Base-by-base conservation (phyloP, 2,113 vertebrate species). In the Engraulis encrasicolus region DNA sequence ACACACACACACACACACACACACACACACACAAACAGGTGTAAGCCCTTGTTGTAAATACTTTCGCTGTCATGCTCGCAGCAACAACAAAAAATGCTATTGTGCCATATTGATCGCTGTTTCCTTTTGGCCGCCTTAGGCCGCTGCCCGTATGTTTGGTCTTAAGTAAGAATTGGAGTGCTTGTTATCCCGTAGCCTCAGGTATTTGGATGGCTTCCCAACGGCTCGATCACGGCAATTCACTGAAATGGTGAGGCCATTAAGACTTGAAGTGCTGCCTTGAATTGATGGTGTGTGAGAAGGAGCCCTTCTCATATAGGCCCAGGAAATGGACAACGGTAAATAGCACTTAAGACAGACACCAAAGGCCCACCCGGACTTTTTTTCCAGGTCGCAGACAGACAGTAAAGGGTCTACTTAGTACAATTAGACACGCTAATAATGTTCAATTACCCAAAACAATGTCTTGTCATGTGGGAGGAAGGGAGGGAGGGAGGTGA, bases 121-220 rank as follows among this genome's bases (percentile, higher is more conserved):
- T 31, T 27, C 52, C 31, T 74, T 74, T 74, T 17, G 66, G 66
- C 66, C 7, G 58, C 58, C 66, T 20, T 27, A 37, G 20, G 81
- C n/a, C n/a, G 17, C 81, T 77, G 45, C 40, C 52, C 48, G 61
- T 82, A 50, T 74, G 61, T 49, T 74, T 82, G 18, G 37, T 74
- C 49, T 77, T 48, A 71, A 45, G 61, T 61, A 74, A 58, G 49
- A 50, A 48, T 45, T 50, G 5, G 11, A 9, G 40, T 20, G 45
- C 49, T 82, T 82, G 81, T 77, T 77, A 74, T 74, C 66, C 14
- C 4, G 11, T 74, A 19, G 23, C 66, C 34, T 36, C 66, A 74
- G 66, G 27, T 71, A 71, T 11, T 34, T 71, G 61, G 58, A 66
- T 34, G 34, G 23, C 34, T 71, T 71, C 61, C 27, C 61, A 34